Evolutionary conservation across 2,797 vertebrate genomes (phyloP).

Genomic region (Sebastes dallii): DNA sequence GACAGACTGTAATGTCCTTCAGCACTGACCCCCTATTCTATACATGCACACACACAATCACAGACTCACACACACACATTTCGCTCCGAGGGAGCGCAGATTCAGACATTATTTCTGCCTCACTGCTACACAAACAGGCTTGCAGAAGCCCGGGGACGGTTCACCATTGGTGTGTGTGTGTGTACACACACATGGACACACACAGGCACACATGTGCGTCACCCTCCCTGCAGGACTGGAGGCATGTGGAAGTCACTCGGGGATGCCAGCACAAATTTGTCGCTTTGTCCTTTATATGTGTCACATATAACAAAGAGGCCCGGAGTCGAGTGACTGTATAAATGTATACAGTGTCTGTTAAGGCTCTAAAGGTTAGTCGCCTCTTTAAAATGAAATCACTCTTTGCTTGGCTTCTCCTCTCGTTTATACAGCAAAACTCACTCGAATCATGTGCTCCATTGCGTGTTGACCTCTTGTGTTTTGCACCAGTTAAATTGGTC

Average conservation of each 20-base stretch:
- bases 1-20: slow-evolving; percentile 63
- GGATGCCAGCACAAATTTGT: slow-evolving; percentile 64
- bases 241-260: slow-evolving; percentile 61
- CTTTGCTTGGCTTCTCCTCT: slow-evolving; percentile 41
- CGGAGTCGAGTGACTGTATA: slow-evolving; percentile 12
- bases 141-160: slow-evolving; percentile 65
- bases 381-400: slow-evolving; percentile 38
- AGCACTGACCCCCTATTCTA: slow-evolving; percentile 52
- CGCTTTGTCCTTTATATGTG: slow-evolving; percentile 62
- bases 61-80: slow-evolving; percentile 44
- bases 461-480: slow-evolving; percentile 23
- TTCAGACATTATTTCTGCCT: slow-evolving; percentile 77
- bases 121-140: slow-evolving; percentile 77
- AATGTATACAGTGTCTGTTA: neutral
- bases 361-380: slow-evolving; percentile 48
- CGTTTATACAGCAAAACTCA: slow-evolving; percentile 28
- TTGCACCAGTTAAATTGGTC: slow-evolving; percentile 31
- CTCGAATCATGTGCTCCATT: slow-evolving; percentile 46
- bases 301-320: slow-evolving; percentile 31
- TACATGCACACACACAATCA: slow-evolving; percentile 19
- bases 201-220: slow-evolving; percentile 41
- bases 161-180: slow-evolving; percentile 43
- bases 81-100: slow-evolving; percentile 70
- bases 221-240: slow-evolving; percentile 44
- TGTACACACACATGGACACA: slow-evolving; percentile 3